Evolutionary conservation across 2,888 invertebrate genomes (phyloP).

Genomic region (Dione juno): DNA sequence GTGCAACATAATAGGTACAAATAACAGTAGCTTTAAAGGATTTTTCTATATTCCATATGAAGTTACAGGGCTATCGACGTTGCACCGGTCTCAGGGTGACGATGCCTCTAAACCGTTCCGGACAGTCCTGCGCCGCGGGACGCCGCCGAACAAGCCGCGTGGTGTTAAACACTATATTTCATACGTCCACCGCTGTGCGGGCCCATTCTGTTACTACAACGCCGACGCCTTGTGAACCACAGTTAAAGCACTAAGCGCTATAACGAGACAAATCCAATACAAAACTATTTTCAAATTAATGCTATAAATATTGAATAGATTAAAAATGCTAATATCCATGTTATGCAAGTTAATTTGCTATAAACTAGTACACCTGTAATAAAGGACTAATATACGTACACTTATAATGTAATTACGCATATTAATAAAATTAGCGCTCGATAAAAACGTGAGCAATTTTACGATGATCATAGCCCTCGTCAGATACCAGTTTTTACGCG

Average conservation of each 20-base stretch:
- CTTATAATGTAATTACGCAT: slow-evolving; percentile 20
- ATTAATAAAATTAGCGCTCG: slow-evolving; percentile 22
- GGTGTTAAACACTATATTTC: slow-evolving; percentile 82
- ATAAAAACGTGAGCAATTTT: slow-evolving; percentile 21
- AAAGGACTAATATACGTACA: background rate
- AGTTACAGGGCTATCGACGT: slow-evolving; percentile 20
- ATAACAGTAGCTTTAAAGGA: slow-evolving; percentile 17
- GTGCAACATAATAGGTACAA: too few relatives aligned
- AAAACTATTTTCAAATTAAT: slow-evolving; percentile 7
- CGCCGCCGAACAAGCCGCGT: slow-evolving; percentile 66
- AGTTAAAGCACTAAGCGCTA: slow-evolving; percentile 47
- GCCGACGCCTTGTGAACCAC: slow-evolving; percentile 61
- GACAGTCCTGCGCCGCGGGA: slow-evolving; percentile 59
- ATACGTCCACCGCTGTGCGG: slow-evolving; percentile 67
- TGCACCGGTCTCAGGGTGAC: slow-evolving; percentile 45
- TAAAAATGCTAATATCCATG: background rate
- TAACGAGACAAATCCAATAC: background rate
- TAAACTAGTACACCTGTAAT: background rate
- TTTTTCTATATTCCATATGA: slow-evolving; percentile 18
- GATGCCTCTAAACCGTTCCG: slow-evolving; percentile 44
- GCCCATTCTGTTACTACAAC: slow-evolving; percentile 65
- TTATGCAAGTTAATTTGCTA: background rate
- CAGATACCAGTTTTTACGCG: slow-evolving; percentile 7
- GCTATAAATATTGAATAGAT: background rate
- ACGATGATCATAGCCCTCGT: slow-evolving; percentile 6